Evolutionary conservation across 1,140 invertebrate genomes (phyloP), one percentile per base, ranked within the genome.

Genomic region (Chrysopa pallens): DNA sequence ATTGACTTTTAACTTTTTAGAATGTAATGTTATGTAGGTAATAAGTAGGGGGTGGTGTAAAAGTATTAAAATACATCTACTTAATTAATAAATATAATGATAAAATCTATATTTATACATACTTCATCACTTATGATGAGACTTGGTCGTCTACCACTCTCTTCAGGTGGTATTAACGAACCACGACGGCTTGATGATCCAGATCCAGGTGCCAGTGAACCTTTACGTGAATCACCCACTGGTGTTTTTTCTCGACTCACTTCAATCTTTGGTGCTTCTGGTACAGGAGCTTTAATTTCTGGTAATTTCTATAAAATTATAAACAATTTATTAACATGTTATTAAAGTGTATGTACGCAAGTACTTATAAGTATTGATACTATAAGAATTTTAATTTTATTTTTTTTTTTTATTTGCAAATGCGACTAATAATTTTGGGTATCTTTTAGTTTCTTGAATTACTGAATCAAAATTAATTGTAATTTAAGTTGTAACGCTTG

Each of bases 81-180:
- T 31, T 7, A 31, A 31, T 31, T 31, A 31, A 31, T 31, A n/a
- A n/a, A n/a, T n/a, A n/a, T n/a, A n/a, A n/a, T n/a, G n/a, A n/a
- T n/a, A n/a, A n/a, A n/a, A n/a, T n/a, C n/a, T n/a, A n/a, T n/a
- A n/a, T n/a, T n/a, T 23, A 5, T 46, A 53, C 63, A 68, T 77
- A 93, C 89, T 83, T 93, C 88, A 63, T 93, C 88, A 61, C 84
- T 86, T 59, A 92, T 89, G 53, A 91, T 84, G 47, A 91, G 70
- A 52, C 84, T 88, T 46, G 87, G 82, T 51, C 87, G 72, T 52
- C 85, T 72, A 50, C 78, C 83, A 62, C 77, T 79, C 60, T 81
- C 82, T 55, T 87, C 84, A 8, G 79, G 80, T 36, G 84, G 84
- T 57, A 90, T 80, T 38, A 89, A 71, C 8, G 85, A 89, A 17